Evolutionary conservation across 2,113 vertebrate genomes (phyloP).

Genomic region (Bos indicus): DNA sequence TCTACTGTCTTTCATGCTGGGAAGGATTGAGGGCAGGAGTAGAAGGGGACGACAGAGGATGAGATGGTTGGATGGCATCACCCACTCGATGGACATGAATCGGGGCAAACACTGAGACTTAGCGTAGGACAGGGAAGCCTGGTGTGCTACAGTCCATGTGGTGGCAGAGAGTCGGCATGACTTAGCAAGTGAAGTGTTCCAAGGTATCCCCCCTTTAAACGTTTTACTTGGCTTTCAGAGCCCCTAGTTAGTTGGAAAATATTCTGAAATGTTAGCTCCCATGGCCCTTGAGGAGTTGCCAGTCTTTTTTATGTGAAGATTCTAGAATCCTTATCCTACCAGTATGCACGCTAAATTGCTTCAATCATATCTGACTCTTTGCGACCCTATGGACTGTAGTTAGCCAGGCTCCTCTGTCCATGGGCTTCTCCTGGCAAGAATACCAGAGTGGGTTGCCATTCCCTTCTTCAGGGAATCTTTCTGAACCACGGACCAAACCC

Average conservation of each 20-base stretch:
- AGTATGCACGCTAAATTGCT: not conserved
- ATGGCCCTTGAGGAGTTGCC: not conserved
- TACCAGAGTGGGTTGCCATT: not conserved
- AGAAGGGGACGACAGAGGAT: not conserved
- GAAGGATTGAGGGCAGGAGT: not conserved
- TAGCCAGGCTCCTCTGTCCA: not conserved
- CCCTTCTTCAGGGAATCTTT: not conserved
- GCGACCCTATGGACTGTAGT: fast-evolving
- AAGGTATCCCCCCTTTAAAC: not conserved
- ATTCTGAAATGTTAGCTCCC: not conserved
- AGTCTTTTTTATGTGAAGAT: not conserved
- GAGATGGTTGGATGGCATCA: not conserved
- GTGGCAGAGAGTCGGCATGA: not conserved
- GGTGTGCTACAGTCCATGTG: not conserved
- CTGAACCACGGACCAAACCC: not conserved
- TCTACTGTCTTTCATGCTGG: not conserved
- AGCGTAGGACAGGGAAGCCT: not conserved
- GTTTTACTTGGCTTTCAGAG: not conserved
- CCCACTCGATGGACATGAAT: not conserved
- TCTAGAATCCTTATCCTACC: not conserved
- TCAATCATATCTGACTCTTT: not conserved
- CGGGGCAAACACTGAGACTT: not conserved
- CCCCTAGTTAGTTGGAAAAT: not conserved
- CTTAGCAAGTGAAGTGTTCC: not conserved
- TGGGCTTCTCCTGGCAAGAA: not conserved